Conservation (phyloP, 1,140 invertebrate genomes). For the Drosophila kurseongensis region DNA sequence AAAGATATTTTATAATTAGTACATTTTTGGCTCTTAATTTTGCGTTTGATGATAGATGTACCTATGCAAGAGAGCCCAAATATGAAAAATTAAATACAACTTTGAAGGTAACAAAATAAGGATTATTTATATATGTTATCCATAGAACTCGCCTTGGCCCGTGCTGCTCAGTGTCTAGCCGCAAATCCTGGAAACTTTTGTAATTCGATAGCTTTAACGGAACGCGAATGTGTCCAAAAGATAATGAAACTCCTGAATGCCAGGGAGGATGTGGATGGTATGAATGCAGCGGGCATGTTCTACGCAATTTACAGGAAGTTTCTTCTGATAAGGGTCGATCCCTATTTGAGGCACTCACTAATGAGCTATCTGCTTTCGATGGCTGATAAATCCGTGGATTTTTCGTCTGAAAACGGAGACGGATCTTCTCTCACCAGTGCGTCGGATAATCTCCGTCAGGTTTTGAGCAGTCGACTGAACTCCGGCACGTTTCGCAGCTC, state of each 20-base stretch:
- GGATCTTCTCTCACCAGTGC: not conserved
- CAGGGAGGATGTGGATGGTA: not conserved
- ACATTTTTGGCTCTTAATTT: too few relatives aligned
- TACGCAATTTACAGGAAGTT: slow-evolving; percentile 9
- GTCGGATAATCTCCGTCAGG: not conserved
- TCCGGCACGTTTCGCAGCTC: not conserved
- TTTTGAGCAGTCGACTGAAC: not conserved
- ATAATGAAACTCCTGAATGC: not conserved
- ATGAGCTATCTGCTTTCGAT: slow-evolving; percentile 2
- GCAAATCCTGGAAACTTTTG: rapidly evolving
- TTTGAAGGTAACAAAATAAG: too few relatives aligned
- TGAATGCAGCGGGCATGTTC: not conserved
- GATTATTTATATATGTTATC: not conserved
- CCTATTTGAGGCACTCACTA: not conserved
- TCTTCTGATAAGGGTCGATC: not conserved
- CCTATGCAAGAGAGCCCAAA: too few relatives aligned
- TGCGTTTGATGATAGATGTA: too few relatives aligned
- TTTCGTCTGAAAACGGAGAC: not conserved
- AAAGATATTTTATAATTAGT: too few relatives aligned
- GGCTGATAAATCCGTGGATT: not conserved
- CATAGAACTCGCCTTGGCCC: not conserved
- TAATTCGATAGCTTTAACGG: not conserved
- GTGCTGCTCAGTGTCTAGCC: not conserved
- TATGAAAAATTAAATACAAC: too few relatives aligned
- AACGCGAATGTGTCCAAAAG: slow-evolving; percentile 14